Evolutionary conservation across 2,888 invertebrate species (phyloP).

Genomic region (Ceraclea dissimilis): DNA sequence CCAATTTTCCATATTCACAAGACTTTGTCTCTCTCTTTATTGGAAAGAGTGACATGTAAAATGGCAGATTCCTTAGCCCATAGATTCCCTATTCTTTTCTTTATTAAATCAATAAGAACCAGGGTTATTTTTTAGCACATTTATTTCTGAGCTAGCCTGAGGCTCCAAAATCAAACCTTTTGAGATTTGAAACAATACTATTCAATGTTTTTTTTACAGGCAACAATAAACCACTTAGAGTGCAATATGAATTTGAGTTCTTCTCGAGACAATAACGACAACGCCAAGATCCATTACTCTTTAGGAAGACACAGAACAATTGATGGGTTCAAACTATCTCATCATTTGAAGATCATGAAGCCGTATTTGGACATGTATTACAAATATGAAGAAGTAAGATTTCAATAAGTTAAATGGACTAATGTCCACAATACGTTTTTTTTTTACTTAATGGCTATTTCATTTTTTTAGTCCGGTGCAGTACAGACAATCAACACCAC

Average conservation of each 20-base stretch:
- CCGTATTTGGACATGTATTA: conserved; percentile 62
- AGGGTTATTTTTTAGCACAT: too few relatives aligned
- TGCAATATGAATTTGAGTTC: conserved; percentile 62
- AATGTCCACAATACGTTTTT: neutral
- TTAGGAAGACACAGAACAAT: conserved; percentile 55
- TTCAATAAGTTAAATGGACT: neutral
- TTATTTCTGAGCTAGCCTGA: too few relatives aligned
- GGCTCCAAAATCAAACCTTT: too few relatives aligned
- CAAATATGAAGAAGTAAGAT: conserved; percentile 43
- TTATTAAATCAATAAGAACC: too few relatives aligned
- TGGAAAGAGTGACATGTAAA: too few relatives aligned
- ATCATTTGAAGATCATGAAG: conserved; percentile 54
- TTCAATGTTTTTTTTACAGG: conserved; percentile 36
- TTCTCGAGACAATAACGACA: conserved; percentile 51
- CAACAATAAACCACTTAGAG: conserved; percentile 65
- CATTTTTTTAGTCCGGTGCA: conserved; percentile 36
- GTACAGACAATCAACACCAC: conserved; percentile 39
- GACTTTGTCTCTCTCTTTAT: too few relatives aligned
- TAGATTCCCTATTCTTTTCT: too few relatives aligned
- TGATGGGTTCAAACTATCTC: conserved; percentile 54
- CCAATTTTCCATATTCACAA: too few relatives aligned
- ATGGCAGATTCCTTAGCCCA: too few relatives aligned
- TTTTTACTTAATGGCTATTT: neutral
- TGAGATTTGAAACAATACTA: too few relatives aligned
- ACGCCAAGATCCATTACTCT: conserved; percentile 55